Base-by-base conservation (phyloP, 1,140 invertebrate genomes). In the Melitaea cinxia region DNA sequence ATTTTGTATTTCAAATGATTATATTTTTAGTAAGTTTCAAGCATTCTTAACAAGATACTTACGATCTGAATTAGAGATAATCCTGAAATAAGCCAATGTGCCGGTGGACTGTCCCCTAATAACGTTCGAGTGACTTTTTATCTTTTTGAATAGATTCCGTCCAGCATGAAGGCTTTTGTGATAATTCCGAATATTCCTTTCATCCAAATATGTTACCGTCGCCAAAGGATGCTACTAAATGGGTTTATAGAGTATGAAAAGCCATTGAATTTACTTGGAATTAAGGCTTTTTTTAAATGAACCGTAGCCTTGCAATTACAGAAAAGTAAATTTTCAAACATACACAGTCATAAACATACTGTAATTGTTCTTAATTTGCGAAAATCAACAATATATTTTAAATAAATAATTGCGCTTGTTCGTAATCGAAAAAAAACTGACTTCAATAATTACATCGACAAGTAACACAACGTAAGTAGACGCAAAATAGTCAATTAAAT, bases 171-270 rank as follows among this genome's bases (percentile, higher is more conserved):
- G 23, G 19, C 42, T 14, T 12, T 21, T 45, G 42, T 19, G 39
- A 37, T 30, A 30, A 54, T 12, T 56, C 33, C 54, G 42, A 56
- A 56, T 56, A 56, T 56, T 56, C 54, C 23, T 56, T 56, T 56
- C 10, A 56, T 26, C 14, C 54, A 19, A 42, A 55, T 42, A 14
- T 42, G 54, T 39, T 23, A 23, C 42, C 26, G 3, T 15, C 35
- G 4, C 28, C 35, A 56, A 42, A 56, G 54, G 54, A 26, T 42
- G 21, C 26, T 39, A 39, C 30, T 23, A 17, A 30, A 19, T 10
- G 17, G 42, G 30, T 45, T 45, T 17, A 23, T 45, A 45, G 42
- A 2, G n/a, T 5, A 2, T 6, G 17, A 42, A 19, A 45, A 19
- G 42, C 10, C 10, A 14, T 14, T 17, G 2, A n/a, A n/a, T n/a